phyloP scores from a whole-genome alignment of 2,113 vertebrate genomes.

The Chinchilla lanigera region DNA sequence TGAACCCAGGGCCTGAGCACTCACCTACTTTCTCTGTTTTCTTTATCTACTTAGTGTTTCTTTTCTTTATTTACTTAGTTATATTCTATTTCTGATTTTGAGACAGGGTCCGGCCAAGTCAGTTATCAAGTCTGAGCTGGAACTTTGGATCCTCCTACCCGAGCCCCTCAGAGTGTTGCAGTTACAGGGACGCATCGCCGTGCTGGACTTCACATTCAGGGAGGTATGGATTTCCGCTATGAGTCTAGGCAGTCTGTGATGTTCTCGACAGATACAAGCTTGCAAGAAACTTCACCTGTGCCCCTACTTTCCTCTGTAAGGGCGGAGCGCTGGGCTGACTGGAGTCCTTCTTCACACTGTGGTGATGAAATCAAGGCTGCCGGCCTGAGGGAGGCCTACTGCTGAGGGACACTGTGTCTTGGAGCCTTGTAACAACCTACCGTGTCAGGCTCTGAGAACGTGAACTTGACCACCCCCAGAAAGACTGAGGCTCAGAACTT shows the following conservation, averaged over 20 bases:
- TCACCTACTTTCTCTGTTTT: neutral
- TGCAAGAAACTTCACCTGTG: neutral
- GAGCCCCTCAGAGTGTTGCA: neutral
- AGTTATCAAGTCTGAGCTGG: neutral
- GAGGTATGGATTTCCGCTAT: neutral
- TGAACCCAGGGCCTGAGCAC: neutral
- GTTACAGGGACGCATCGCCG: neutral
- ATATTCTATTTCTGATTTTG: neutral
- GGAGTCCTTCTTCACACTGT: neutral
- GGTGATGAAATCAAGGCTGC: neutral
- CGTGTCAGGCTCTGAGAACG: neutral
- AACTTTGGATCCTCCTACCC: neutral
- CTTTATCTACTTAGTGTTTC: neutral
- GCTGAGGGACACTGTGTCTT: fast-evolving
- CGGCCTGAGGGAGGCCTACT: neutral
- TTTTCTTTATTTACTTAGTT: neutral
- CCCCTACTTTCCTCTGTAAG: neutral
- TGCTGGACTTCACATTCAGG: neutral
- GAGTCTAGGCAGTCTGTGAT: neutral
- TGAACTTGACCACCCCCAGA: neutral
- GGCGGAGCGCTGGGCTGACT: neutral
- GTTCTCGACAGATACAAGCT: neutral
- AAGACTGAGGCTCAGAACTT: neutral
- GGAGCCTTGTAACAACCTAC: neutral
- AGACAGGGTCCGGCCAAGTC: neutral